These are phyloP conservation scores for Eira barbara DNA, from an alignment of 2,113 vertebrate genomes.

Conservation along the genomic window DNA sequence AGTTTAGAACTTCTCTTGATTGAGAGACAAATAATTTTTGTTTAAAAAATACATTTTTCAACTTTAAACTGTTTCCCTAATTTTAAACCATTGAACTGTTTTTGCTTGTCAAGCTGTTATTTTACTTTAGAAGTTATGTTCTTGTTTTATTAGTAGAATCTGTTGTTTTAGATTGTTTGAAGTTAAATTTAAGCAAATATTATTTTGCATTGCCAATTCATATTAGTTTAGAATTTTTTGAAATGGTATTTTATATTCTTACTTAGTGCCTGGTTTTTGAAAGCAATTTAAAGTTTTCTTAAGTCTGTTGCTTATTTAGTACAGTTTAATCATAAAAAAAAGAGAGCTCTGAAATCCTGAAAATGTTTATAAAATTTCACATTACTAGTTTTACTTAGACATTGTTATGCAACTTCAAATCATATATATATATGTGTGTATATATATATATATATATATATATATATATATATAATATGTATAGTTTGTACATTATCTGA, in stretches of 20 bases:
- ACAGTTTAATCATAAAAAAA: background rate
- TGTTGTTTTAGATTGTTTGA: constrained; percentile 14
- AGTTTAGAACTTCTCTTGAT: constrained; percentile 43
- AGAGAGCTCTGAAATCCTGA: constrained; percentile 38
- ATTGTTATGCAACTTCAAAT: background rate
- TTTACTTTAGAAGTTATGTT: constrained; percentile 37
- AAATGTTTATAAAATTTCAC: background rate
- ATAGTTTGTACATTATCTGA: constrained; percentile 10
- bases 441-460: no score
- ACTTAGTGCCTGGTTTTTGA: constrained; percentile 21
- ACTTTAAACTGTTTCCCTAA: constrained; percentile 55
- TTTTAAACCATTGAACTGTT: constrained; percentile 49
- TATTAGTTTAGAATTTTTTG: constrained; percentile 10
- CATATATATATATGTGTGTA: background rate
- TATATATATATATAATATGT: background rate
- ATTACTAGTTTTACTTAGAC: background rate
- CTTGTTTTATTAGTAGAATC: background rate
- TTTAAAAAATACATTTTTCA: constrained; percentile 46
- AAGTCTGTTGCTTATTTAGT: background rate
- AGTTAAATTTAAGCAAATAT: constrained; percentile 39
- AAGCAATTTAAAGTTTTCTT: constrained; percentile 40
- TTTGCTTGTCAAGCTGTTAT: constrained; percentile 10
- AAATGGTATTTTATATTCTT: background rate
- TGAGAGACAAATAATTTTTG: constrained; percentile 25
- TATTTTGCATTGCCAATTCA: background rate